Evolutionary conservation across 1,140 invertebrate species (phyloP).

Genomic region (Drosophila nigrodunni): DNA sequence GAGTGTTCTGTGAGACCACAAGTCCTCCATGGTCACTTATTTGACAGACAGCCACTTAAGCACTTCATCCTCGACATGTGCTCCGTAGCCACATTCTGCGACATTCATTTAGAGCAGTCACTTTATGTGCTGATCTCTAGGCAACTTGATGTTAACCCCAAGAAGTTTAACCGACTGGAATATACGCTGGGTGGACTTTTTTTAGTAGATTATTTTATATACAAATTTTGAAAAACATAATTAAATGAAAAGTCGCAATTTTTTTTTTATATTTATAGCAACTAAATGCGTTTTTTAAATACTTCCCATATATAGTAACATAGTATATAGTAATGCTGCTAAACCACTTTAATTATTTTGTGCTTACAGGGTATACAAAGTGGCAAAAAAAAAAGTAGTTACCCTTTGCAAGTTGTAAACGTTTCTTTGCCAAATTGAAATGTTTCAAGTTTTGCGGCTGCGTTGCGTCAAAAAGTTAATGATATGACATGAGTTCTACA

Average conservation of each 20-base stretch:
- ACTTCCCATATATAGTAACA: too few relatives aligned
- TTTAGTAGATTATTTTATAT: too few relatives aligned
- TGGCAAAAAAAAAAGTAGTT: neutral
- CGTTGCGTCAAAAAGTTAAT: conserved; percentile 30
- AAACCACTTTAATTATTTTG: neutral
- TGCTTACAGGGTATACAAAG: neutral
- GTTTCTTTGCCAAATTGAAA: conserved; percentile 37
- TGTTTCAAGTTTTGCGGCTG: conserved; percentile 51
- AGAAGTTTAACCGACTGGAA: neutral
- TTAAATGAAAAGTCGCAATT: too few relatives aligned
- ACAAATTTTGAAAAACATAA: too few relatives aligned
- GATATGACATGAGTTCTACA: conserved; percentile 34
- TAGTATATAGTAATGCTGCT: too few relatives aligned
- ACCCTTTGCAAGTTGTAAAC: conserved; percentile 12
- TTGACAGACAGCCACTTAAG: conserved; percentile 2
- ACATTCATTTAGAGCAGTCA: neutral
- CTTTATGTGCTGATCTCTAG: conserved; percentile 8
- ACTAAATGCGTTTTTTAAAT: too few relatives aligned
- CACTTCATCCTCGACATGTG: neutral
- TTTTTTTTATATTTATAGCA: too few relatives aligned
- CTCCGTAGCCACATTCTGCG: conserved; percentile 6
- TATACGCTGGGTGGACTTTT: neutral
- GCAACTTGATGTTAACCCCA: neutral
- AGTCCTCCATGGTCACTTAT: neutral
- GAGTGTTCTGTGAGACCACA: neutral